Evolutionary conservation across 2,113 vertebrate species (phyloP).

Genomic region (Austrofundulus limnaeus): DNA sequence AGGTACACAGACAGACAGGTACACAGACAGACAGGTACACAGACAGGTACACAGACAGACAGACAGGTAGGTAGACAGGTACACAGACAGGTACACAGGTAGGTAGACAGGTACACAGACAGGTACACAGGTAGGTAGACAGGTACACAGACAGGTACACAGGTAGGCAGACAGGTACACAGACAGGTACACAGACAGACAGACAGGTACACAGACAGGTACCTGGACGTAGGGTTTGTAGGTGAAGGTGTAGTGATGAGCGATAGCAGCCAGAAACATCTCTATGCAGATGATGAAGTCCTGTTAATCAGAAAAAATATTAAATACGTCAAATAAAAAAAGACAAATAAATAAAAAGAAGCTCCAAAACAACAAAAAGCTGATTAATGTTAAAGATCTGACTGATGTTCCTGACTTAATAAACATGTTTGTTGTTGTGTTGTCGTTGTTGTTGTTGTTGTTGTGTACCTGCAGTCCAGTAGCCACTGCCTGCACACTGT

Average conservation of each 20-base stretch:
- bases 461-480: constrained; percentile 89
- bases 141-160: neutral
- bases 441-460: neutral
- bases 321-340: neutral
- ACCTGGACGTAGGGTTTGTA: constrained; percentile 89
- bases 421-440: neutral
- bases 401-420: neutral
- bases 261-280: constrained; percentile 96
- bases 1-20: neutral
- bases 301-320: constrained; percentile 41
- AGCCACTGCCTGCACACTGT: constrained; percentile 92
- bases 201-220: neutral
- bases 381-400: neutral
- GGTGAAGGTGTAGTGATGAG: constrained; percentile 95
- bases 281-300: constrained; percentile 98
- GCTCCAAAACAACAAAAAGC: no score
- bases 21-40: no score
- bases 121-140: neutral
- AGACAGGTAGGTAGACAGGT: neutral
- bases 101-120: neutral
- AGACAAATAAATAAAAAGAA: neutral
- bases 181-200: neutral
- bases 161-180: neutral
- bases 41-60: neutral
- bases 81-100: neutral